Evolutionary conservation across 2,797 vertebrate genomes (phyloP), one percentile per base, ranked within the genome.

Genomic region (Eulemur mongoz): DNA sequence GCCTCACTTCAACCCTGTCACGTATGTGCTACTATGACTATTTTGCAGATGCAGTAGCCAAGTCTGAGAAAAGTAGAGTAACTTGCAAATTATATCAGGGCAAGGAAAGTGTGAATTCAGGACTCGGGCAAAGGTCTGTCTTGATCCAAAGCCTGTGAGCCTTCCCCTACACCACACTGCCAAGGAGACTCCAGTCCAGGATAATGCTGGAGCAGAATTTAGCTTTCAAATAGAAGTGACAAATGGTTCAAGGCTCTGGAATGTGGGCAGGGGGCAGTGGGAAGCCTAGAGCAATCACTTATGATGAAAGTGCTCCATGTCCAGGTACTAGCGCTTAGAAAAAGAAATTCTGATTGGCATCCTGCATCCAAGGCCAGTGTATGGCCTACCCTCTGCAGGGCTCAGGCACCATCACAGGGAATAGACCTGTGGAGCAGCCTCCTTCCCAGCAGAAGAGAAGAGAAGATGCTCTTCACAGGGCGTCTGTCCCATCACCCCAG

Each of bases 361-460:
- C 38, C 30, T 32, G 14, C 1, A 18, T 12, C 27, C 54, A 38
- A 70, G 48, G 12, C 10, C 22, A 10, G 4, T n/a, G 0, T n/a
- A 9, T 4, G 0, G 0, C 17, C 7, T 59, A 27, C 22, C 40
- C 3, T 35, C 57, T 52, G 43, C 13, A 27, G 45, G 13, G 18
- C 17, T 73, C 18, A 22, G 22, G 18, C 12, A 12, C 15, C 65
- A 27, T 1, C 1, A 8, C 7, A 12, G 4, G 0, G 9, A 10
- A 8, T n/a, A 78, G 43, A 67, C 23, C 30, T 14, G 4, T 13
- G 23, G 2, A 45, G 22, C 8, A 23, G 1, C 9, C 30, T 83
- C 23, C 1, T 23, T 18, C 13, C 9, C 9, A 22, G 35, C 22
- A 82, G 23, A 89, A 61, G 20, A 38, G 4, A 72, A 69, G 30